Conservation (phyloP, 1,140 invertebrate species). For the Daktulosphaira vitifoliae region DNA sequence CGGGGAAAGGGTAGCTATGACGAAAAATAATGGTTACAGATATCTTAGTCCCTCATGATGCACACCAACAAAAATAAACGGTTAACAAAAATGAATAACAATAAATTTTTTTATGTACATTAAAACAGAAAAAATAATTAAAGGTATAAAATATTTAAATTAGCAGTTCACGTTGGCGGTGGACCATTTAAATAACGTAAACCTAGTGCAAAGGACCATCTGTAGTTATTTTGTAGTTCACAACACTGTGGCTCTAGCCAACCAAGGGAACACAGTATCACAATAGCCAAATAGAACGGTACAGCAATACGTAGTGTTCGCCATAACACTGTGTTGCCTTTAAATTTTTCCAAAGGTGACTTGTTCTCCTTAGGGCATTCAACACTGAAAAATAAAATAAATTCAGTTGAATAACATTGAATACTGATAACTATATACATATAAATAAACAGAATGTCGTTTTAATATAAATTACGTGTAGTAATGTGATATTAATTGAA, state of each 20-base stretch:
- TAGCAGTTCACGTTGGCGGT: constrained; percentile 62
- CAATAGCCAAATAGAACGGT: constrained; percentile 70
- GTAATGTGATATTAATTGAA: too few relatives aligned
- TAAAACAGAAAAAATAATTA: too few relatives aligned
- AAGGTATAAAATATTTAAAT: not conserved
- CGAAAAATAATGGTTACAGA: too few relatives aligned
- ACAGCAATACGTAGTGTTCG: constrained; percentile 65
- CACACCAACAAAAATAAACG: too few relatives aligned
- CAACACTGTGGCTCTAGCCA: constrained; percentile 73
- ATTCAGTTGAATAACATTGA: not conserved
- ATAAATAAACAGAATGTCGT: too few relatives aligned
- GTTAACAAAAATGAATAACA: too few relatives aligned
- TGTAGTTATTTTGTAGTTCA: constrained; percentile 73
- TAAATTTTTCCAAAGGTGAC: constrained; percentile 37
- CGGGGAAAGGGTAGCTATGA: too few relatives aligned
- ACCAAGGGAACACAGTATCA: constrained; percentile 71
- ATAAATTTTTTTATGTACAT: too few relatives aligned
- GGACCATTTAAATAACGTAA: constrained; percentile 74
- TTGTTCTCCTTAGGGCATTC: not conserved
- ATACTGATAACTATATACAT: too few relatives aligned
- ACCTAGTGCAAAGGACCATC: constrained; percentile 70
- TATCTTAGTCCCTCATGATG: too few relatives aligned
- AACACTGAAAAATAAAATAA: constrained; percentile 5
- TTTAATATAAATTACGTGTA: too few relatives aligned
- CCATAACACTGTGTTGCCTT: constrained; percentile 53